Conservation (phyloP, 2,888 invertebrate genomes). For the Schizaphis graminum region DNA sequence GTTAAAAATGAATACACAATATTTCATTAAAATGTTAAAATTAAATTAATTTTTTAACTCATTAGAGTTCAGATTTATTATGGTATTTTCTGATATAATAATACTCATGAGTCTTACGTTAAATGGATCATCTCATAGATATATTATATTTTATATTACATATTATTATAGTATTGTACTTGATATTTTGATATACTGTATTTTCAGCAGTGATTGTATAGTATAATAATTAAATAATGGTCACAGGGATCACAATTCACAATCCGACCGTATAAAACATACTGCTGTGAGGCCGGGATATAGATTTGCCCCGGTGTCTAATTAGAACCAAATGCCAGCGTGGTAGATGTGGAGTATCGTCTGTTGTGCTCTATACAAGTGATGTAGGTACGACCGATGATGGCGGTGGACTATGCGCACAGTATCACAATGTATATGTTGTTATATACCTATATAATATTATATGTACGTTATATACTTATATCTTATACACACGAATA, state of each 20-base stretch:
- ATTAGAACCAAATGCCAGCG: constrained; percentile 61
- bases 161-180: neutral
- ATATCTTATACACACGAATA: neutral
- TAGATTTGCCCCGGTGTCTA: constrained; percentile 50
- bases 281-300: neutral
- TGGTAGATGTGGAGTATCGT: neutral
- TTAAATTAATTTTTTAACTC: no score
- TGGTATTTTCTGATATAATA: no score
- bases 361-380: neutral
- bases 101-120: no score
- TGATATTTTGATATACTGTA: neutral
- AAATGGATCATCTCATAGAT: no score
- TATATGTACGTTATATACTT: neutral
- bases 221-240: neutral
- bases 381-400: neutral
- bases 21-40: no score
- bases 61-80: no score
- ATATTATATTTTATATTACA: no score
- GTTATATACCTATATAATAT: neutral
- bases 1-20: no score
- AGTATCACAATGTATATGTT: neutral
- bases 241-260: constrained; percentile 42
- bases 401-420: neutral
- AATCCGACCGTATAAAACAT: constrained; percentile 51
- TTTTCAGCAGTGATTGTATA: neutral